Evolutionary conservation across 1,140 invertebrate genomes (phyloP).

Genomic region (Tetragonula clypearis): DNA sequence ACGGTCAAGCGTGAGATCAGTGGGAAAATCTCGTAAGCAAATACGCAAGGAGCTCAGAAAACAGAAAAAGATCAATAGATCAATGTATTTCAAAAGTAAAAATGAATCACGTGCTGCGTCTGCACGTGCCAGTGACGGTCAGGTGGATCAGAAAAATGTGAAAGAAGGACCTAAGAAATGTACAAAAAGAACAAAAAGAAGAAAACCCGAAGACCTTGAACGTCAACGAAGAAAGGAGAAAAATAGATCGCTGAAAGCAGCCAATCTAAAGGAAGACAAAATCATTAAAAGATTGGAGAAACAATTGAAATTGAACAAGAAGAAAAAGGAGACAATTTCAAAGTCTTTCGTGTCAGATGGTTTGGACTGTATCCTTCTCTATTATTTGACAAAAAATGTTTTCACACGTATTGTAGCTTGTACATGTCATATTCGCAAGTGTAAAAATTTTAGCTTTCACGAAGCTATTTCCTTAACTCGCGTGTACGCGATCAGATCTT

Average conservation of each 20-base stretch:
- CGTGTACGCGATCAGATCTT: conserved; percentile 83
- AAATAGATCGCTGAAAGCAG: conserved; percentile 78
- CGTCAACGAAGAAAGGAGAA: conserved; percentile 54
- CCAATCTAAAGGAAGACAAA: conserved; percentile 88
- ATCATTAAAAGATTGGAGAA: conserved; percentile 92
- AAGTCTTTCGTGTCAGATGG: conserved; percentile 92
- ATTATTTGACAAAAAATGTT: conserved; percentile 4
- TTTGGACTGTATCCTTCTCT: conserved; percentile 91
- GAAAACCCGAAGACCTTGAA: conserved; percentile 42
- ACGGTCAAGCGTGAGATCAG: neutral
- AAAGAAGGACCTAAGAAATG: neutral
- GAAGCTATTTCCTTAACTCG: conserved; percentile 53
- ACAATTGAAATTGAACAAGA: conserved; percentile 91
- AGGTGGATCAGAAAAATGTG: too few species aligned
- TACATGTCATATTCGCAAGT: neutral
- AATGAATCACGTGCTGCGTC: conserved; percentile 27
- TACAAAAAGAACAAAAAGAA: conserved; percentile 22
- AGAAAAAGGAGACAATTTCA: conserved; percentile 88
- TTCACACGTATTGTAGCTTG: neutral
- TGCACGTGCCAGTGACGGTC: conserved; percentile 63
- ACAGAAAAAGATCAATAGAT: conserved; percentile 82
- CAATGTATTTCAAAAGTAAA: conserved; percentile 76
- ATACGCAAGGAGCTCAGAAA: conserved; percentile 83
- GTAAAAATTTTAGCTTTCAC: neutral
- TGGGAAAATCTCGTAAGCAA: conserved; percentile 83